A percentile compares a stretch with the other conserved stretches of the same genome.
Conservation (phyloP, 2,113 vertebrate species). For the Stegostoma tigrinum region DNA sequence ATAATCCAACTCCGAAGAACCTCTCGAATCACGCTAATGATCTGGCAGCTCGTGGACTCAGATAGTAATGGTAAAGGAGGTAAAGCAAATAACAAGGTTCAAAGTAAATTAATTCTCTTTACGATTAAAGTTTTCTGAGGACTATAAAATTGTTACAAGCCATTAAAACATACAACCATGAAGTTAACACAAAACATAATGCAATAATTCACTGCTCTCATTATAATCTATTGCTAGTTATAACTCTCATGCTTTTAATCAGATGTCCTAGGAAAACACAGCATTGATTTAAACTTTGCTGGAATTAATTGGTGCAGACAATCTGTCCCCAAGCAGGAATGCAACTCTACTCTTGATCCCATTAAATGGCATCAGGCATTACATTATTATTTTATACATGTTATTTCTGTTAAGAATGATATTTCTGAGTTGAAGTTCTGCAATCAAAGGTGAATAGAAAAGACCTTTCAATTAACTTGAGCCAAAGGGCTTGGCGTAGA, state of each 20-base stretch:
- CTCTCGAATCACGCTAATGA: not conserved
- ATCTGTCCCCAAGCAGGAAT: not conserved
- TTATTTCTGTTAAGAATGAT: not conserved
- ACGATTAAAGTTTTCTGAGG: not conserved
- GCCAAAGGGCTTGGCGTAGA: not conserved
- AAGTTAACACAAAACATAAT: not conserved
- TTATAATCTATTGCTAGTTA: not conserved
- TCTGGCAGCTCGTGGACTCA: not conserved
- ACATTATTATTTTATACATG: not conserved
- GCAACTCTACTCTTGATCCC: not conserved
- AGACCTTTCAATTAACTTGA: not conserved
- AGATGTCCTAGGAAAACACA: not conserved
- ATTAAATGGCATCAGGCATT: not conserved
- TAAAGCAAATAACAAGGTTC: not conserved
- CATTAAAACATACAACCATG: not conserved
- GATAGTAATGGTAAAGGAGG: not conserved
- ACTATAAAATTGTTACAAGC: not conserved
- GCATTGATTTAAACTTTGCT: not conserved
- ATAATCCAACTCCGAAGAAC: not conserved
- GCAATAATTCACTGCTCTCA: not conserved
- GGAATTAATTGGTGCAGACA: conserved; percentile 11
- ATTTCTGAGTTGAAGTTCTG: not conserved
- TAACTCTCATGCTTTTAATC: too few species aligned
- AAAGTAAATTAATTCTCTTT: not conserved
- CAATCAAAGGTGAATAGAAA: not conserved